A percentile compares a stretch with the other conserved stretches of the same genome.
These are phyloP conservation scores for Horisme vitalbata DNA, from an alignment of 2,888 invertebrate genomes.

Conservation along the genomic window DNA sequence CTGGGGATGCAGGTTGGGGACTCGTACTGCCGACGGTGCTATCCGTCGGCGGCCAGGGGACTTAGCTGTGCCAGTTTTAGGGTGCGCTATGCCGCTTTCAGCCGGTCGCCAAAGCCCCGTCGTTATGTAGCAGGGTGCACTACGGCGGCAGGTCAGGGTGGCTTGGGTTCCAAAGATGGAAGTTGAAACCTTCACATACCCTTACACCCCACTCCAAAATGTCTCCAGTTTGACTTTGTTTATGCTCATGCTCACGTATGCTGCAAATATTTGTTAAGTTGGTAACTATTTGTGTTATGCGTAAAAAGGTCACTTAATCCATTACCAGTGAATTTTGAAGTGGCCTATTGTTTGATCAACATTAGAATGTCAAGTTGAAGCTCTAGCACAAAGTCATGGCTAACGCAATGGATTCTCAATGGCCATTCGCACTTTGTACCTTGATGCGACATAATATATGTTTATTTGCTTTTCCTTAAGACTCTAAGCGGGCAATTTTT, in stretches of 20 bases:
- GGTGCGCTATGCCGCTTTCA: too few relatives aligned
- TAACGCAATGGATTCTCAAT: conserved; percentile 17
- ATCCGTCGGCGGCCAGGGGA: too few relatives aligned
- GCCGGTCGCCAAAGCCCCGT: too few relatives aligned
- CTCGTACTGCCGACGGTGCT: too few relatives aligned
- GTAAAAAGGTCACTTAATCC: conserved; percentile 62
- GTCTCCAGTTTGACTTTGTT: too few relatives aligned
- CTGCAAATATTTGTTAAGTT: conserved; percentile 55
- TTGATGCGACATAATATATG: conserved; percentile 16
- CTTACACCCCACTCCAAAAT: too few relatives aligned
- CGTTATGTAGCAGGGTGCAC: too few relatives aligned
- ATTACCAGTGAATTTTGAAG: conserved; percentile 56
- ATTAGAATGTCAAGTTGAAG: conserved; percentile 56
- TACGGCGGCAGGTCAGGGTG: too few relatives aligned
- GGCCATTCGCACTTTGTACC: conserved; percentile 4
- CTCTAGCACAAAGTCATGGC: conserved; percentile 45
- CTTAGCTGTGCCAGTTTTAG: too few relatives aligned
- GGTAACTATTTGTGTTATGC: conserved; percentile 49
- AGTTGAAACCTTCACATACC: too few relatives aligned
- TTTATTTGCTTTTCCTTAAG: conserved; percentile 12
- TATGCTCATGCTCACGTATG: not conserved
- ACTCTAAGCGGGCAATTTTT: not conserved
- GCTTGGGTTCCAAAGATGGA: too few relatives aligned
- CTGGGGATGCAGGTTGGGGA: too few relatives aligned
- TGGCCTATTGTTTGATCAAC: conserved; percentile 50